phyloP scores from a whole-genome alignment of 2,797 vertebrate species.

The Cyprinella venusta region DNA sequence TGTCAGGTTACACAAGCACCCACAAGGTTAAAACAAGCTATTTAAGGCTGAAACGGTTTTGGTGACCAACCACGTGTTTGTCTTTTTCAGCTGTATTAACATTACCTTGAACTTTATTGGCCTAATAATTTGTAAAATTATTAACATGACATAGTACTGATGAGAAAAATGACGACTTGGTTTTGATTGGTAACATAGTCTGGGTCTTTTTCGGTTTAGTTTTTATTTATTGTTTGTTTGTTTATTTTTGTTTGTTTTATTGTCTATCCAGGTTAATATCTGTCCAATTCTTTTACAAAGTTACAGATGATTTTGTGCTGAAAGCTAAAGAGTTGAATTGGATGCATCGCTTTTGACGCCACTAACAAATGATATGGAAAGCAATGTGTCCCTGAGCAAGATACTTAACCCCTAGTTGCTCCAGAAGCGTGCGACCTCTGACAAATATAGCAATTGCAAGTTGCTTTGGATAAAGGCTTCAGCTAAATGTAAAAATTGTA shows the following conservation, averaged over 20 bases:
- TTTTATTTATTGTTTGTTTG: not conserved
- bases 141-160: not conserved
- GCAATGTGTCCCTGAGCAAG: too few species aligned
- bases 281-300: not conserved
- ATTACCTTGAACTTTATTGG: not conserved
- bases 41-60: conserved; percentile 22
- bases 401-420: too few species aligned
- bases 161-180: not conserved
- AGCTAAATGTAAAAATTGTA: too few species aligned
- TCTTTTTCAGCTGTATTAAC: not conserved
- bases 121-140: not conserved
- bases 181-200: not conserved
- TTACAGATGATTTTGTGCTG: not conserved
- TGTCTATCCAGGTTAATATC: not conserved
- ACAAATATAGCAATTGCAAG: too few species aligned
- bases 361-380: not conserved
- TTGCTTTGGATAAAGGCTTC: too few species aligned
- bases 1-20: conserved; percentile 49
- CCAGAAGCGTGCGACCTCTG: too few species aligned
- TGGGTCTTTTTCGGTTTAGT: not conserved
- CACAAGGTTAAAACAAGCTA: conserved; percentile 46
- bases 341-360: not conserved
- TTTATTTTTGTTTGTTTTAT: not conserved
- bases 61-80: not conserved
- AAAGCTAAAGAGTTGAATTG: too few species aligned